phyloP scores from a whole-genome alignment of 1,140 invertebrate genomes.

The Eupeodes corollae region DNA sequence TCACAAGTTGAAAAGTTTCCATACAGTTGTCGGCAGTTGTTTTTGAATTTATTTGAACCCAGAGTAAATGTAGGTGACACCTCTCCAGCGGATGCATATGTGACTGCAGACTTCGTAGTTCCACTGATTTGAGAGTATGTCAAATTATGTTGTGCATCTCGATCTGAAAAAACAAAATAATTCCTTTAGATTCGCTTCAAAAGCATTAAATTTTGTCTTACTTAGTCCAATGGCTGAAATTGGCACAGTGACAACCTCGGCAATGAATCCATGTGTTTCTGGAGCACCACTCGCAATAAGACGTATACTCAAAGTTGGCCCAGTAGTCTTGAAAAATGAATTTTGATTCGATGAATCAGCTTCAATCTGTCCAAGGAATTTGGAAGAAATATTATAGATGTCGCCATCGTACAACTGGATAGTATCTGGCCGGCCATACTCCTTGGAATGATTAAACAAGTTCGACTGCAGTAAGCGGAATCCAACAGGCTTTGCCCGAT shows the following conservation, averaged over 20 bases:
- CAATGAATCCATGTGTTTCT: slow-evolving; percentile 89
- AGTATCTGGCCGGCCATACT: slow-evolving; percentile 68
- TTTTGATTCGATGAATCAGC: slow-evolving; percentile 58
- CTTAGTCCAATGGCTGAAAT: slow-evolving; percentile 80
- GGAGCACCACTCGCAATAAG: slow-evolving; percentile 91
- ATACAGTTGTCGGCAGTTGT: slow-evolving; percentile 84
- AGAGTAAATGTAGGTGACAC: slow-evolving; percentile 87
- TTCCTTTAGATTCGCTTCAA: neutral
- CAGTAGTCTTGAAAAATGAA: slow-evolving; percentile 60
- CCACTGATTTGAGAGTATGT: slow-evolving; percentile 70
- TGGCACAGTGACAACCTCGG: slow-evolving; percentile 90
- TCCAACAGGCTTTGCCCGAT: slow-evolving; percentile 73
- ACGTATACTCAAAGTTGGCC: slow-evolving; percentile 77
- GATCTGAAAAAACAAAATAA: slow-evolving; percentile 50
- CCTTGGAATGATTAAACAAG: slow-evolving; percentile 78
- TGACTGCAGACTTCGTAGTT: slow-evolving; percentile 80
- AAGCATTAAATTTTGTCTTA: slow-evolving; percentile 40
- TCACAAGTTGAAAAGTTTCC: slow-evolving; percentile 89
- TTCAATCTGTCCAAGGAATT: slow-evolving; percentile 57
- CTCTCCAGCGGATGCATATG: slow-evolving; percentile 85
- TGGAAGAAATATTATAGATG: slow-evolving; percentile 75
- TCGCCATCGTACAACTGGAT: slow-evolving; percentile 86
- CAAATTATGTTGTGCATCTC: slow-evolving; percentile 84
- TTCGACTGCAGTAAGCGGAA: slow-evolving; percentile 88
- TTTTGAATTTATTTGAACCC: slow-evolving; percentile 72